phyloP scores from a whole-genome alignment of 2,888 invertebrate species.

The Drosophila helvetica region DNA sequence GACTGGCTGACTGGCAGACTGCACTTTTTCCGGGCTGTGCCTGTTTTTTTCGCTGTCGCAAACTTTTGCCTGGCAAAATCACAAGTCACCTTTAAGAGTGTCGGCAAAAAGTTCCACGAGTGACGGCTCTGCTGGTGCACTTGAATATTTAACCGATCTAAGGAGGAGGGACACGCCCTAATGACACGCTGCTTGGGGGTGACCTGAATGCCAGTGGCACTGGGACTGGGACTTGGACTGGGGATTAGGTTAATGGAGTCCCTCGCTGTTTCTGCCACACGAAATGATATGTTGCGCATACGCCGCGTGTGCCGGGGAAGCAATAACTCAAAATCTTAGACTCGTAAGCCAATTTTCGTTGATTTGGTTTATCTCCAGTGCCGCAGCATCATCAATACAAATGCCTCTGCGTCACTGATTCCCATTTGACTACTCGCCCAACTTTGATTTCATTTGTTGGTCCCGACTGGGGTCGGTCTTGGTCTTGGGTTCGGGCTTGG shows the following conservation, averaged over 20 bases:
- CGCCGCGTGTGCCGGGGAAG: slow-evolving; percentile 48
- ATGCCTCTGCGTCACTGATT: slow-evolving; percentile 60
- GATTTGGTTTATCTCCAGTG: slow-evolving; percentile 73
- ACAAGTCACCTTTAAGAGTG: slow-evolving; percentile 40
- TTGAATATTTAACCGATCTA: background rate
- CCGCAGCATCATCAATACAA: slow-evolving; percentile 59
- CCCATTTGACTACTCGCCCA: slow-evolving; percentile 55
- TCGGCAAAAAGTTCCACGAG: slow-evolving; percentile 2
- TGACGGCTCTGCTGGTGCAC: background rate
- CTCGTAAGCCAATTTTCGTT: slow-evolving; percentile 74
- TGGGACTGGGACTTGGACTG: slow-evolving; percentile 25
- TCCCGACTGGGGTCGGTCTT: slow-evolving; percentile 20
- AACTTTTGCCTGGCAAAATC: slow-evolving; percentile 28
- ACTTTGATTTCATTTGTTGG: slow-evolving; percentile 55
- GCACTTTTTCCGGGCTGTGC: background rate
- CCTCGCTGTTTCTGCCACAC: slow-evolving; percentile 7
- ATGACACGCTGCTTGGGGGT: slow-evolving; percentile 38
- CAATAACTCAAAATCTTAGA: slow-evolving; percentile 70
- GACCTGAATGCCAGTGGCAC: slow-evolving; percentile 41
- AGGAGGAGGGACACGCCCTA: slow-evolving; percentile 19
- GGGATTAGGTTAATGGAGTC: slow-evolving; percentile 43
- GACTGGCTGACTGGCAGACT: slow-evolving; percentile 1
- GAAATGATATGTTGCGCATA: slow-evolving; percentile 62
- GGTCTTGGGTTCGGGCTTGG: slow-evolving; percentile 4
- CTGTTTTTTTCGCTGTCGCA: slow-evolving; percentile 27